Evolutionary conservation across 2,797 vertebrate species (phyloP).

Genomic region (Helarctos malayanus): DNA sequence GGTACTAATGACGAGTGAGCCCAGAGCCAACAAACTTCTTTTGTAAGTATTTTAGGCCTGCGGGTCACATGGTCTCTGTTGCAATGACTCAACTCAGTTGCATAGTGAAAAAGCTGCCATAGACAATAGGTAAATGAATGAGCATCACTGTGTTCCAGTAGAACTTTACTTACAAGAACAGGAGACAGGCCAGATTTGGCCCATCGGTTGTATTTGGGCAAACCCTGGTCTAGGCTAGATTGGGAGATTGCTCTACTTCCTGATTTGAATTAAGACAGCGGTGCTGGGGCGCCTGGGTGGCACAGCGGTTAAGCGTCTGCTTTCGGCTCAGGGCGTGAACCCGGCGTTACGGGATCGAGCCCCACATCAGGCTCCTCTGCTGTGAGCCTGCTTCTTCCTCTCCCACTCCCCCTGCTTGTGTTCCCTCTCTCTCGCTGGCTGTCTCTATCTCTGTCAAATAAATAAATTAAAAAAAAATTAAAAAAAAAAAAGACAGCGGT

Average conservation of each 20-base stretch:
- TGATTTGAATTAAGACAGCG: neutral
- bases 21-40: neutral
- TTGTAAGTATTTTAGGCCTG: slow-evolving; percentile 40
- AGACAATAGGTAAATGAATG: neutral
- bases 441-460: too few species aligned
- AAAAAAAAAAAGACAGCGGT: neutral
- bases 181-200: neutral
- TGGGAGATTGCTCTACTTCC: neutral
- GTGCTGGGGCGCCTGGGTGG: neutral
- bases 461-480: too few species aligned
- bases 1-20: neutral
- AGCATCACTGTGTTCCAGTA: neutral
- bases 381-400: too few species aligned
- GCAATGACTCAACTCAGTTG: neutral
- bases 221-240: neutral
- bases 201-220: neutral
- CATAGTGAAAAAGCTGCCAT: neutral
- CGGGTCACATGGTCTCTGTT: neutral
- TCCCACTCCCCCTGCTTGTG: too few species aligned
- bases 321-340: too few species aligned
- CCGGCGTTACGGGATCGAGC: too few species aligned
- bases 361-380: too few species aligned
- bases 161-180: slow-evolving; percentile 49
- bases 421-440: too few species aligned
- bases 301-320: too few species aligned